A percentile compares a stretch with the other conserved stretches of the same genome.
phyloP scores from a whole-genome alignment of 2,113 vertebrate genomes.

The Psilopsiagon aymara region DNA sequence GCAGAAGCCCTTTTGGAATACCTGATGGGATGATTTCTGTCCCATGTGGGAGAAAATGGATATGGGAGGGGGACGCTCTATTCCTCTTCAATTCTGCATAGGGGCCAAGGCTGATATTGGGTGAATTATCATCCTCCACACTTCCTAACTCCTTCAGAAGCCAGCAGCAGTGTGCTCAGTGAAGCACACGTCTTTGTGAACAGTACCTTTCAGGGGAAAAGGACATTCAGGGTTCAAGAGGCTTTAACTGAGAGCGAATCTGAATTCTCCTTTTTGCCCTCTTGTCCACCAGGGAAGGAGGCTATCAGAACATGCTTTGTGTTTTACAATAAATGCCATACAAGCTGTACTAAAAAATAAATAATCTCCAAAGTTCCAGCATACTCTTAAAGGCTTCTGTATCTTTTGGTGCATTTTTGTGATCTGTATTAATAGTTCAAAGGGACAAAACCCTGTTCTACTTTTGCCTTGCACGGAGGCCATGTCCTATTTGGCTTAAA shows the following conservation, averaged over 20 bases:
- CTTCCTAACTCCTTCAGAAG: neutral
- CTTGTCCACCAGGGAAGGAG: neutral
- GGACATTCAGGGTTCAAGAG: neutral
- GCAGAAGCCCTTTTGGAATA: neutral
- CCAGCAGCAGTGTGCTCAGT: neutral
- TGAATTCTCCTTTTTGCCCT: neutral
- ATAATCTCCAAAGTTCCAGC: neutral
- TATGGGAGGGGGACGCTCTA: neutral
- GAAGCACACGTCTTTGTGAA: neutral
- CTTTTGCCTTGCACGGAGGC: neutral
- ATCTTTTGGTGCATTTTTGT: neutral
- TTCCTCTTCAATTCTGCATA: neutral
- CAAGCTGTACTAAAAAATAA: neutral
- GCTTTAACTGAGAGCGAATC: neutral
- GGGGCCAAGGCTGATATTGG: neutral
- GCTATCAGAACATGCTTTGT: neutral
- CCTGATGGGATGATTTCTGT: neutral
- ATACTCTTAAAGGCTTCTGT: neutral
- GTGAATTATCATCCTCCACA: neutral
- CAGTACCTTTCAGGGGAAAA: neutral
- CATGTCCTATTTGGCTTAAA: neutral
- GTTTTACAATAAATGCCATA: neutral
- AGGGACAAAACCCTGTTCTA: neutral
- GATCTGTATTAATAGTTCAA: conserved; percentile 2
- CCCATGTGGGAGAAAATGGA: neutral